Evolutionary conservation across 2,797 vertebrate species (phyloP).

Genomic region (Scomberomorus guttatus): DNA sequence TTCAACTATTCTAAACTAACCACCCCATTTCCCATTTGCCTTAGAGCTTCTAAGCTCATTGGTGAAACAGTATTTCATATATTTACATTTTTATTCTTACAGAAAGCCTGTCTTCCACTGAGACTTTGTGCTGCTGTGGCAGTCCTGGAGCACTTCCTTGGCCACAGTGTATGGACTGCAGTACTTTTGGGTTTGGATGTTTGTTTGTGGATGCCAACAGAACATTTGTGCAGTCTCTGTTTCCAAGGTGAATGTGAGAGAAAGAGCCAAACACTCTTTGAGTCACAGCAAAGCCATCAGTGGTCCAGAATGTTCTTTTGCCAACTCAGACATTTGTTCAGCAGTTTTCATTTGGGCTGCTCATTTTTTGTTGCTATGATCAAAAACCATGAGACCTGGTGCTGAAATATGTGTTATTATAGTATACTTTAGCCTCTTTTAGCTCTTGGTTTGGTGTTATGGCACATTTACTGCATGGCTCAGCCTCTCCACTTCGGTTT

Average conservation of each 20-base stretch:
- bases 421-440: not conserved
- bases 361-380: slow-evolving; percentile 5
- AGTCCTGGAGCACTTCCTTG: not conserved
- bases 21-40: not conserved
- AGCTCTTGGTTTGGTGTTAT: no score
- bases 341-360: slow-evolving; percentile 13
- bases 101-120: not conserved
- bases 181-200: not conserved
- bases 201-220: slow-evolving; percentile 14
- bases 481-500: no score
- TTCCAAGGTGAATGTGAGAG: slow-evolving; percentile 35
- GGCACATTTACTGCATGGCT: no score
- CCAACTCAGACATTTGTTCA: slow-evolving; percentile 17
- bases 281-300: not conserved
- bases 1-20: not conserved
- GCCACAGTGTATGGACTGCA: not conserved
- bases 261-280: slow-evolving; percentile 2
- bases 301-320: not conserved
- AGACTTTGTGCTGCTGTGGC: not conserved
- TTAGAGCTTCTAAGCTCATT: not conserved
- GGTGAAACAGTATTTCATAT: not conserved
- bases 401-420: not conserved
- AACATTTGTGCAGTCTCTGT: slow-evolving; percentile 18
- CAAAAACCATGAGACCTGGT: not conserved
- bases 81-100: not conserved